Evolutionary conservation across 2,113 vertebrate genomes (phyloP).

Genomic region (Mesitornis unicolor): DNA sequence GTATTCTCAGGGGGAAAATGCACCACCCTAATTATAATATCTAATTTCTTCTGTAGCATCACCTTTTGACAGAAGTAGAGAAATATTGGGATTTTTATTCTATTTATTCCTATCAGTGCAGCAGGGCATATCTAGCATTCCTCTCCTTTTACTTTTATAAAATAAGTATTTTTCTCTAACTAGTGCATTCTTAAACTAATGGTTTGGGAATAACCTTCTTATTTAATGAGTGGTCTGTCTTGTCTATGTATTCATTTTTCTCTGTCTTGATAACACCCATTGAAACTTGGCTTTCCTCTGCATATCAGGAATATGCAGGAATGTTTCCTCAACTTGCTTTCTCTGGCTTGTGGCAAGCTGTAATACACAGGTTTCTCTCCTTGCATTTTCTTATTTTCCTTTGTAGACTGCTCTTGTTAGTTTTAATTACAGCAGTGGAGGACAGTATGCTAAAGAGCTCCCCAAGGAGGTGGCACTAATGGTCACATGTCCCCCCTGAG

Average conservation of each 20-base stretch:
- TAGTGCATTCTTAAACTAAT: not conserved
- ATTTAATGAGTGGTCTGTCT: not conserved
- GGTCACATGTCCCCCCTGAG: constrained; percentile 59
- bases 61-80: not conserved
- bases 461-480: constrained; percentile 53
- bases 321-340: constrained; percentile 23
- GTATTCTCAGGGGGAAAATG: not conserved
- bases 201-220: not conserved
- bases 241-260: not conserved
- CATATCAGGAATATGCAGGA: not conserved
- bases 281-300: not conserved
- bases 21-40: not conserved
- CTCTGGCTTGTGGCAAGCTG: not conserved
- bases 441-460: constrained; percentile 63
- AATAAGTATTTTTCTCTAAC: not conserved
- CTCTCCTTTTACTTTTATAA: not conserved
- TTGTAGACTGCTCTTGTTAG: constrained; percentile 58
- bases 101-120: not conserved
- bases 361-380: not conserved
- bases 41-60: not conserved
- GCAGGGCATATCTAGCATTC: not conserved
- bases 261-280: not conserved
- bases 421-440: constrained; percentile 66
- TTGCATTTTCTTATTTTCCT: constrained; percentile 53
- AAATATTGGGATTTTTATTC: not conserved